Evolutionary conservation across 2,797 vertebrate species (phyloP).

Genomic region (Cercopithecus mitis): DNA sequence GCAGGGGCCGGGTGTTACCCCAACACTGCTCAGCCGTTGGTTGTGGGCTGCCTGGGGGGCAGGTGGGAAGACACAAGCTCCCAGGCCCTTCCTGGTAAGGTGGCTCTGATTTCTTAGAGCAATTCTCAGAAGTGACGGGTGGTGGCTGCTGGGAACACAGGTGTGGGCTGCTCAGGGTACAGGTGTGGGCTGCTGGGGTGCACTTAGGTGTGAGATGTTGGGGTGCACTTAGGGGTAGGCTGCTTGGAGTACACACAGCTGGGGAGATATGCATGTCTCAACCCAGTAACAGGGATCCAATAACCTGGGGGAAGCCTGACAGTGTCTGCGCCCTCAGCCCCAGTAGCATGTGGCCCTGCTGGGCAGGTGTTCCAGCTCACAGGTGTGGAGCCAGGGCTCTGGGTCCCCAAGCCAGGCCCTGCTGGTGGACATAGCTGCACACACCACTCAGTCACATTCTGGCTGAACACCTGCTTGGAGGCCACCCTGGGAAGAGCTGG

Average conservation of each 20-base stretch:
- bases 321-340: neutral
- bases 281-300: neutral
- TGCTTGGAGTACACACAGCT: no score
- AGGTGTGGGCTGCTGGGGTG: neutral
- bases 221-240: no score
- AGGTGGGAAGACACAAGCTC: neutral
- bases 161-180: neutral
- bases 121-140: neutral
- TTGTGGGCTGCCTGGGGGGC: neutral
- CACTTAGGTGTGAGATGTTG: no score
- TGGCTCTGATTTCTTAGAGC: neutral
- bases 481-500: no score
- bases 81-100: neutral
- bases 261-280: no score
- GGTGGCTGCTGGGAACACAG: neutral
- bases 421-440: no score
- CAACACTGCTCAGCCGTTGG: neutral
- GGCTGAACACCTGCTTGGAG: no score
- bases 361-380: no score
- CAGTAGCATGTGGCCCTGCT: no score
- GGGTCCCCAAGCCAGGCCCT: no score
- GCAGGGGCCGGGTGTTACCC: neutral
- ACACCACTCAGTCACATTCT: no score
- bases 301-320: neutral
- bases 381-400: no score